phyloP scores from a whole-genome alignment of 1,140 invertebrate species.

The Proctacanthus coquilletti region DNA sequence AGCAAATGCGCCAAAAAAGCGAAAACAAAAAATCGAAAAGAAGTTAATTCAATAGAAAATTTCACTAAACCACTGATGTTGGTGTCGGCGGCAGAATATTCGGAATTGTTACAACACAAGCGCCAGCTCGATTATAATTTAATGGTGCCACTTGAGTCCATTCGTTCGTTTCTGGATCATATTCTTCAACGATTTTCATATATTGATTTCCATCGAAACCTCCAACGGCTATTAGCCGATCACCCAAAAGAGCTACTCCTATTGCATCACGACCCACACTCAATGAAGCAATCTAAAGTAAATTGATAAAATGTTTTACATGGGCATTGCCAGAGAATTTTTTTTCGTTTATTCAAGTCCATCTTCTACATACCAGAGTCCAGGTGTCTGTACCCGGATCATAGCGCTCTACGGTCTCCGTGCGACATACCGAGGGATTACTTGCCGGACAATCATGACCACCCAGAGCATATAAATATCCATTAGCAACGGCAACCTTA shows the following conservation, averaged over 20 bases:
- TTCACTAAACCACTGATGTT: constrained; percentile 27
- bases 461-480: constrained; percentile 70
- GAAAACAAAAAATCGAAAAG: background rate
- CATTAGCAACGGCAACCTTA: constrained; percentile 58
- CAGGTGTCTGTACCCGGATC: constrained; percentile 67
- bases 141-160: constrained; percentile 66
- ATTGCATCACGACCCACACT: constrained; percentile 78
- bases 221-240: constrained; percentile 76
- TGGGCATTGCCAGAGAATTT: too few species aligned
- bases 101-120: constrained; percentile 62
- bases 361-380: constrained; percentile 60
- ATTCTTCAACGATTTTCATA: constrained; percentile 79
- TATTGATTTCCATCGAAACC: constrained; percentile 93
- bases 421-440: constrained; percentile 63
- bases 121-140: constrained; percentile 65
- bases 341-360: too few species aligned
- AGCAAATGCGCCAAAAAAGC: background rate
- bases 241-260: constrained; percentile 78
- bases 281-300: constrained; percentile 50
- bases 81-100: constrained; percentile 25
- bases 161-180: constrained; percentile 77
- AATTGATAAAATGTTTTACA: too few species aligned
- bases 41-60: constrained; percentile 3
- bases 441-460: constrained; percentile 80
- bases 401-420: constrained; percentile 86